Evolutionary conservation across 64 coral and sea anemone genomes (phyloP).

Genomic region (Dendrophyllia cribrosa): DNA sequence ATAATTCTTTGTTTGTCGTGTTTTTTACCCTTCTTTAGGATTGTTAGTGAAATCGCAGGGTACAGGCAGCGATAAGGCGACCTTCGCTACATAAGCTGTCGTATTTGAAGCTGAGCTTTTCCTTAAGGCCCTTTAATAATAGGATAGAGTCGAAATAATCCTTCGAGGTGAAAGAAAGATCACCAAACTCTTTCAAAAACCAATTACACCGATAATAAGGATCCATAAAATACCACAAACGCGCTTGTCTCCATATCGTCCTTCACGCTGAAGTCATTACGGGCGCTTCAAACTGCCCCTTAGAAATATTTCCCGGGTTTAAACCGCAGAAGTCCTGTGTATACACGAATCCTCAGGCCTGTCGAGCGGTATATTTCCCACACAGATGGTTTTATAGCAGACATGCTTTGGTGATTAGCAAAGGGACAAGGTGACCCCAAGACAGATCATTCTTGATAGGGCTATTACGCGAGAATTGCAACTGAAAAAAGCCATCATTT

Average conservation of each 20-base stretch:
- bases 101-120: neutral
- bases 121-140: conserved; percentile 34
- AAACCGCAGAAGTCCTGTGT: neutral
- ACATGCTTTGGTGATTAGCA: conserved; percentile 9
- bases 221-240: conserved; percentile 36
- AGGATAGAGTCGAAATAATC: conserved; percentile 53
- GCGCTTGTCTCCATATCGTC: neutral
- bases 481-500: neutral
- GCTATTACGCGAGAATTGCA: neutral
- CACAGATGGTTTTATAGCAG: conserved; percentile 28
- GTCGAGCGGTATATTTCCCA: neutral
- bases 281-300: neutral
- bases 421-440: neutral
- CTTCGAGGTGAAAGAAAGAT: conserved; percentile 40
- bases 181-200: conserved; percentile 44
- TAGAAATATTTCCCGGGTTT: neutral
- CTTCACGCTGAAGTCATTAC: neutral
- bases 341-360: neutral
- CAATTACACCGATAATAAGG: conserved; percentile 52
- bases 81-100: conserved; percentile 14
- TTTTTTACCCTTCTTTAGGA: neutral
- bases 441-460: neutral
- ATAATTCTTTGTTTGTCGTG: conserved; percentile 6
- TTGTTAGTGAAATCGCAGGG: neutral
- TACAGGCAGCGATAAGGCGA: neutral